Conservation (phyloP, 2,113 vertebrate species). For the Atlantisia rogersi region DNA sequence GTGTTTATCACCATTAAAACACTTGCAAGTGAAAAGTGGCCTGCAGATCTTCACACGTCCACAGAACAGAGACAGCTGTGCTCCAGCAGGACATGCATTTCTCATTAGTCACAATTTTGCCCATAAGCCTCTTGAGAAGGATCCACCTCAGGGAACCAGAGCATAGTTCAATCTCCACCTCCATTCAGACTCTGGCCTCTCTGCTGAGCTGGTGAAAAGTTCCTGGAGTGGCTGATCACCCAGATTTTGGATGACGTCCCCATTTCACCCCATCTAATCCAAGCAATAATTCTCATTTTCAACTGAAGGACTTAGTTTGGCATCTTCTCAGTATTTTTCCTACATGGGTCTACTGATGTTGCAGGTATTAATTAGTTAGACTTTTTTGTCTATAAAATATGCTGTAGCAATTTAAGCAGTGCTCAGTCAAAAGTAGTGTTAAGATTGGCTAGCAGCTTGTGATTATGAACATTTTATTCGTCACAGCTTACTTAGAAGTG, state of each 20-base stretch:
- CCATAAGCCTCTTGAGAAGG: background rate
- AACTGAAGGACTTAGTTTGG: background rate
- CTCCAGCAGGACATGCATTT: background rate
- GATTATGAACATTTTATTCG: constrained; percentile 54
- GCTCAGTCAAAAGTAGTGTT: constrained; percentile 49
- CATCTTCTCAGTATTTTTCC: background rate
- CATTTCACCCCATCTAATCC: background rate
- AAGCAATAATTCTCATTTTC: background rate
- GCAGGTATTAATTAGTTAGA: constrained; percentile 29
- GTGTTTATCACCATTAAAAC: constrained; percentile 15
- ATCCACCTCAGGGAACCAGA: background rate
- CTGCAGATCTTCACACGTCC: background rate
- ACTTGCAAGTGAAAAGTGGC: constrained; percentile 5
- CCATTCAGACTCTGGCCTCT: background rate
- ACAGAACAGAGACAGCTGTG: background rate
- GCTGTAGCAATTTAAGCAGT: constrained; percentile 55
- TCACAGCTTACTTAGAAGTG: constrained; percentile 61
- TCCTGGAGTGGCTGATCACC: background rate
- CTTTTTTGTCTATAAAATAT: constrained; percentile 19
- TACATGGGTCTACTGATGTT: background rate
- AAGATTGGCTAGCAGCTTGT: constrained; percentile 61
- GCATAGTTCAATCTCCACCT: background rate
- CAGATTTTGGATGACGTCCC: background rate
- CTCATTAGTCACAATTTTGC: background rate
- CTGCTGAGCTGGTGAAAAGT: background rate